Evolutionary conservation across 2,888 invertebrate genomes (phyloP).

Genomic region (Amphipoea oculea): DNA sequence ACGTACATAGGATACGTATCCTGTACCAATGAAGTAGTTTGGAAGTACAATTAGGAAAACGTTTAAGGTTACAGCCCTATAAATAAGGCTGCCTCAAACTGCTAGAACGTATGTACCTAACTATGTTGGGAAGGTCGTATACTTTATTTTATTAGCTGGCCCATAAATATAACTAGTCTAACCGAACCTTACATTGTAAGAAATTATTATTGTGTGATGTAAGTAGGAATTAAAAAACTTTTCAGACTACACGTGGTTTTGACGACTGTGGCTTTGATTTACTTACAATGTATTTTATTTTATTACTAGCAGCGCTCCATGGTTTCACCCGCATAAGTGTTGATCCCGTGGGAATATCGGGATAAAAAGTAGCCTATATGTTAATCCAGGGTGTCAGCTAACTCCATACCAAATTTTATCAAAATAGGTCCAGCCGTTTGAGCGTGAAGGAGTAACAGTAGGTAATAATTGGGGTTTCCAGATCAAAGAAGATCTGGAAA

Average conservation of each 20-base stretch:
- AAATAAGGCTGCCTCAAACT: conserved; percentile 34
- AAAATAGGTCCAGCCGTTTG: too few relatives aligned
- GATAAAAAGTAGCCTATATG: too few relatives aligned
- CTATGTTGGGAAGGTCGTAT: conserved; percentile 32
- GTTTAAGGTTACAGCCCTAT: conserved; percentile 34
- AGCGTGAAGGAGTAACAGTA: too few relatives aligned
- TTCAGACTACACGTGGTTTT: neutral
- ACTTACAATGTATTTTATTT: conserved; percentile 12
- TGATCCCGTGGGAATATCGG: too few relatives aligned
- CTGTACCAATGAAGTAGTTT: conserved; percentile 6
- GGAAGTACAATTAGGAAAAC: conserved; percentile 19
- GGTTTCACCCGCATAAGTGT: too few relatives aligned
- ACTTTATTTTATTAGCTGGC: conserved; percentile 44
- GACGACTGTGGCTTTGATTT: neutral
- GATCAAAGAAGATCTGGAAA: too few relatives aligned
- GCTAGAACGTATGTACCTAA: conserved; percentile 9
- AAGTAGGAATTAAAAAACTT: neutral
- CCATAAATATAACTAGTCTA: conserved; percentile 40
- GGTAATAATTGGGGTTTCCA: too few relatives aligned
- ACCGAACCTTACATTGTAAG: conserved; percentile 24
- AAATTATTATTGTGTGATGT: conserved; percentile 8
- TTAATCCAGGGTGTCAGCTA: too few relatives aligned
- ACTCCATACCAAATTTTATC: too few relatives aligned
- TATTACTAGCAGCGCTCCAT: too few relatives aligned
- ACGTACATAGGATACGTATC: too few relatives aligned